Evolutionary conservation across 2,113 vertebrate species (phyloP).

Genomic region (Macrotus californicus): DNA sequence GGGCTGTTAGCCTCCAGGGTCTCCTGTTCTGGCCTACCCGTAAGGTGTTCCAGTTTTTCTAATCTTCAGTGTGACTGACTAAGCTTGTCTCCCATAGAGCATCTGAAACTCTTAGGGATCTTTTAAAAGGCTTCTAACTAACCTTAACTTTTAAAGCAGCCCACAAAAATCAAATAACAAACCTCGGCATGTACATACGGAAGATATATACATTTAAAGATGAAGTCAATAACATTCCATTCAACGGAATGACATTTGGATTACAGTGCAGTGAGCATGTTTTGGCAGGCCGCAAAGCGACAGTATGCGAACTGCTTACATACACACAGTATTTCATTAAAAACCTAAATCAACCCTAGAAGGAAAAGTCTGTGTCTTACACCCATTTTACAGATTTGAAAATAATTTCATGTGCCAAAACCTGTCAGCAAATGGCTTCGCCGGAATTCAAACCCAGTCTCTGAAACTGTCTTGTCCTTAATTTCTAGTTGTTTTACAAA

Average conservation of each 20-base stretch:
- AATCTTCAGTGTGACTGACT: too few species aligned
- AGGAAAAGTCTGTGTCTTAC: neutral
- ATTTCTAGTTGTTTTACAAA: neutral
- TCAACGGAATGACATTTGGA: neutral
- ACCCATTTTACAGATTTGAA: neutral
- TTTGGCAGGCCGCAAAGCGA: neutral
- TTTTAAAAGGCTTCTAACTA: neutral
- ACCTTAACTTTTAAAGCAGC: neutral
- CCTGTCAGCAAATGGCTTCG: neutral
- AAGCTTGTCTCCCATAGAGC: too few species aligned
- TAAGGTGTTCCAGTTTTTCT: too few species aligned
- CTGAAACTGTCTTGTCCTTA: neutral
- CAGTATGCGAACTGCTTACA: neutral
- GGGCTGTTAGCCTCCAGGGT: too few species aligned
- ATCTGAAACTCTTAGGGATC: too few species aligned
- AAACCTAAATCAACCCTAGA: neutral
- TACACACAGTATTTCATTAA: neutral
- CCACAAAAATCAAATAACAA: neutral
- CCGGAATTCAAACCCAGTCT: neutral
- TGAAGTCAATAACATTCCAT: neutral
- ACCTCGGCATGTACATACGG: neutral
- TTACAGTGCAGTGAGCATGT: neutral
- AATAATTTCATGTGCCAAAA: neutral
- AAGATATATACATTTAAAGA: neutral
- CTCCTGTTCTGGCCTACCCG: too few species aligned